Evolutionary conservation across 2,113 vertebrate species (phyloP).

Genomic region (Meleagris gallopavo): DNA sequence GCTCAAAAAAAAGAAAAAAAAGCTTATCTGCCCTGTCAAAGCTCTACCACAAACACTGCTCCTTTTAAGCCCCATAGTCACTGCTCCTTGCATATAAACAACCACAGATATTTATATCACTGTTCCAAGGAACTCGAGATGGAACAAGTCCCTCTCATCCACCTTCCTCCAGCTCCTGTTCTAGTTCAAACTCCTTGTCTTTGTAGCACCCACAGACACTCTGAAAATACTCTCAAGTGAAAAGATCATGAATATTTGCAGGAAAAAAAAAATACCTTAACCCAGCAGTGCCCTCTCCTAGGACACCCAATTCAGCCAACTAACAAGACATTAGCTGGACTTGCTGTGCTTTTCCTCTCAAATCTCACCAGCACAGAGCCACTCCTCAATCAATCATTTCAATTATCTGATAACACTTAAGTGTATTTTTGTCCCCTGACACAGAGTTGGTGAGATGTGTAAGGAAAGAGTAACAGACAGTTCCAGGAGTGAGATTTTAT

Average conservation of each 20-base stretch:
- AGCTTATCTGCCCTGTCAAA: neutral
- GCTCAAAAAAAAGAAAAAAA: neutral
- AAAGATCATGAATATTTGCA: neutral
- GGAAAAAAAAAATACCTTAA: neutral
- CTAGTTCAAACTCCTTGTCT: neutral
- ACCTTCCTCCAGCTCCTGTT: neutral
- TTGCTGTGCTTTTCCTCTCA: neutral
- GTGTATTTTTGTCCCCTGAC: neutral
- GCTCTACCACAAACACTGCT: neutral
- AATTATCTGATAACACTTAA: neutral
- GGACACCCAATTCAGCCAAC: neutral
- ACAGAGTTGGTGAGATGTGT: neutral
- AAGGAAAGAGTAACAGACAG: neutral
- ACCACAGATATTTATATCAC: neutral
- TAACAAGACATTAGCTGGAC: neutral
- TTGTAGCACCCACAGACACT: neutral
- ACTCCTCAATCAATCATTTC: slow-evolving; percentile 8
- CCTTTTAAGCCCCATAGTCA: neutral
- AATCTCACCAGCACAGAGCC: neutral
- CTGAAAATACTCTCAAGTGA: neutral
- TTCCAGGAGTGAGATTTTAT: neutral
- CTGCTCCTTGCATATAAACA: neutral
- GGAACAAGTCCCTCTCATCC: rapidly evolving
- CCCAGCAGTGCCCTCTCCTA: neutral
- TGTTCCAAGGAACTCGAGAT: neutral